Conservation (phyloP, 2,888 invertebrate genomes). For the Eupeodes latifasciatus region DNA sequence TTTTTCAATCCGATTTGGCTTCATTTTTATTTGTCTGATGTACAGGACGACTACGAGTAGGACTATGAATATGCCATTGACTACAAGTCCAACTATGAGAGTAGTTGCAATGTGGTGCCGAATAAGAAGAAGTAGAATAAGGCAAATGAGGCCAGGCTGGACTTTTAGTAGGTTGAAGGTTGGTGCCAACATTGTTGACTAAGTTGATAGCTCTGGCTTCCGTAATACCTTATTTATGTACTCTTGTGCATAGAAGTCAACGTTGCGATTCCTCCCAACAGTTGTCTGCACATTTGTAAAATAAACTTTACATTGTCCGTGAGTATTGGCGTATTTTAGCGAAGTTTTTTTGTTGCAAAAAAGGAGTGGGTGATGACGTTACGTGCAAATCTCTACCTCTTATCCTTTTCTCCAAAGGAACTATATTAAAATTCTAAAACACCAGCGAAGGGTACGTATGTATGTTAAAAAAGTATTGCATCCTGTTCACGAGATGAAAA, state of each 20-base stretch:
- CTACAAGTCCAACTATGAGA: neutral
- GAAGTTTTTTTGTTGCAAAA: slow-evolving; percentile 33
- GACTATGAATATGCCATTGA: too few relatives aligned
- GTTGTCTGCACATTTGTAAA: slow-evolving; percentile 59
- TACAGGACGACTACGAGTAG: neutral
- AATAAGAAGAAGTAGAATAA: neutral
- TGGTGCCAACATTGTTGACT: slow-evolving; percentile 67
- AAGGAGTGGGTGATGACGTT: neutral
- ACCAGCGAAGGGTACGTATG: slow-evolving; percentile 8
- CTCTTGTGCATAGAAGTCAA: neutral
- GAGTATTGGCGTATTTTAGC: slow-evolving; percentile 37
- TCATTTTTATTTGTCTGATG: slow-evolving; percentile 26
- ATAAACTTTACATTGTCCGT: slow-evolving; percentile 62
- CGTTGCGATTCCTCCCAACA: slow-evolving; percentile 40
- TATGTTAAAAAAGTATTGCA: neutral
- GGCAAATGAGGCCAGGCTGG: slow-evolving; percentile 14
- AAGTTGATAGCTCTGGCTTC: slow-evolving; percentile 28
- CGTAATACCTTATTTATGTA: slow-evolving; percentile 16
- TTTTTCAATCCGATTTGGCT: slow-evolving; percentile 38
- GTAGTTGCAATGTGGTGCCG: slow-evolving; percentile 17
- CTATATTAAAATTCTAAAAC: slow-evolving; percentile 60
- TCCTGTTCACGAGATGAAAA: slow-evolving; percentile 32
- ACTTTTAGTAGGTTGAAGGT: slow-evolving; percentile 55
- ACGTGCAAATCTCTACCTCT: neutral
- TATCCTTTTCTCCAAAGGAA: slow-evolving; percentile 16